These are phyloP conservation scores for Empidonax alnorum DNA, from an alignment of 2,113 vertebrate genomes.

Conservation along the genomic window DNA sequence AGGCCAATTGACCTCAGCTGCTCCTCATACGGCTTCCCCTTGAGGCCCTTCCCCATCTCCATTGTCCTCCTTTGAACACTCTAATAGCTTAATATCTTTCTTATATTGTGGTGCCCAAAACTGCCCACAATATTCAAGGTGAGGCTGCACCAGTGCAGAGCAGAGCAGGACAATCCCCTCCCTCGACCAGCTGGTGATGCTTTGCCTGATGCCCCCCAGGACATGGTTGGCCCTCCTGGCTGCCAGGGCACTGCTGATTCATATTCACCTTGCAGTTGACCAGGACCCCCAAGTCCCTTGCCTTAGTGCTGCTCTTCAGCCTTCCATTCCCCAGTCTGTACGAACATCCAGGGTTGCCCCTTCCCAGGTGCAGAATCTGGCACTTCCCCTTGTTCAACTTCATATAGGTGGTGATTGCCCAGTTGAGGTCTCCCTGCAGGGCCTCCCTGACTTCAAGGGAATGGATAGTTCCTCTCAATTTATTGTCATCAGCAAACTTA, in stretches of 20 bases:
- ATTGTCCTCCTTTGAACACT: fast-evolving
- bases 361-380: neutral
- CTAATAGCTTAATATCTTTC: fast-evolving
- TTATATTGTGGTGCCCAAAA: fast-evolving
- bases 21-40: fast-evolving
- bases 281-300: neutral
- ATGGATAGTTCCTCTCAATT: neutral
- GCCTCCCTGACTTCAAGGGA: neutral
- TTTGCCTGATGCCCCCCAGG: neutral
- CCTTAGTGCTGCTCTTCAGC: fast-evolving
- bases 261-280: fast-evolving
- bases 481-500: neutral
- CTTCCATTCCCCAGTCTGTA: neutral
- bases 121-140: fast-evolving
- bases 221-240: fast-evolving
- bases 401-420: neutral
- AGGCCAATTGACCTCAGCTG: neutral
- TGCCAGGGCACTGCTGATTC: neutral
- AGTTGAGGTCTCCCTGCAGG: neutral
- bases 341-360: fast-evolving
- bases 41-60: neutral
- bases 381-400: neutral
- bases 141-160: fast-evolving
- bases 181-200: fast-evolving
- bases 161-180: neutral